Conservation (phyloP, 2,113 vertebrate species). For the Cochlearius cochlearius region DNA sequence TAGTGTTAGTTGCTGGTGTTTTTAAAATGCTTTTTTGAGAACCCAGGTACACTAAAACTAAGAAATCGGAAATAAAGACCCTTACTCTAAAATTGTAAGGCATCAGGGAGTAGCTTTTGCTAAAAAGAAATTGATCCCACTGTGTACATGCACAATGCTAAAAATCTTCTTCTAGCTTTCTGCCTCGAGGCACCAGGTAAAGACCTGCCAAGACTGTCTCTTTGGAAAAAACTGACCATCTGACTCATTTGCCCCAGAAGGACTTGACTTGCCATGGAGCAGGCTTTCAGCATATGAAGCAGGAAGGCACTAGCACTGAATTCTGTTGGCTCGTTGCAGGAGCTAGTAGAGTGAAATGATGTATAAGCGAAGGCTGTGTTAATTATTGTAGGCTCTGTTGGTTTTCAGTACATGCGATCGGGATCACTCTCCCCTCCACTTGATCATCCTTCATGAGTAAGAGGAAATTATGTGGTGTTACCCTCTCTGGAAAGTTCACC, state of each 20-base stretch:
- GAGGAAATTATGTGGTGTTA: background rate
- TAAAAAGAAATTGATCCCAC: background rate
- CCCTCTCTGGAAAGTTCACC: background rate
- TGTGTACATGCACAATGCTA: background rate
- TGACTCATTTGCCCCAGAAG: conserved; percentile 4
- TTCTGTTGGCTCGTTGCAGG: background rate
- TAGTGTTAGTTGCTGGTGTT: background rate
- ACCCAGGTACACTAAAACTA: background rate
- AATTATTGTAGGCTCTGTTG: background rate
- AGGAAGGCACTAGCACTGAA: background rate
- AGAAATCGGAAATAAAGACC: background rate
- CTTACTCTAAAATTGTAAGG: background rate
- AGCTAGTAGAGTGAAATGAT: background rate
- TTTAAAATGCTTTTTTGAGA: conserved; percentile 6
- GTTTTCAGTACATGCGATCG: background rate
- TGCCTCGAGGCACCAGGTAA: background rate
- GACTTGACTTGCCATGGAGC: background rate
- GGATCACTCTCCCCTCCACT: background rate
- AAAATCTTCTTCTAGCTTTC: background rate
- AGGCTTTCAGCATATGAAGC: background rate
- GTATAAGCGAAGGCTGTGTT: background rate
- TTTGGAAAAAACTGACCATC: background rate
- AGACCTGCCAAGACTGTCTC: background rate
- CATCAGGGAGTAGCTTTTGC: background rate
- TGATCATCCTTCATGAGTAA: background rate